Evolutionary conservation across 2,797 vertebrate genomes (phyloP).

Genomic region (Lacerta viridis): DNA sequence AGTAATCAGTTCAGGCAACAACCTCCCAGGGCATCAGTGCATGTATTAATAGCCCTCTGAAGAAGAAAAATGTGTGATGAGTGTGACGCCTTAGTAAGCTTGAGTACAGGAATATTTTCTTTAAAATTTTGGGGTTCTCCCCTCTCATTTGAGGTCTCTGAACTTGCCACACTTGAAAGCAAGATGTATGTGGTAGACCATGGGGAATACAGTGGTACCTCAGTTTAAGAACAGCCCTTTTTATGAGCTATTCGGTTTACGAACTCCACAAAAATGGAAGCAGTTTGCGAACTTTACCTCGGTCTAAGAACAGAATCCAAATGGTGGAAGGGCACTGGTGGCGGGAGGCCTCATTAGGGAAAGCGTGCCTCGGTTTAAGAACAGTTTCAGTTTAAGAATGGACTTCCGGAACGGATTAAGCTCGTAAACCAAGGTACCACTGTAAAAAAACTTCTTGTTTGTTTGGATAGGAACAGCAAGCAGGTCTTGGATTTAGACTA

Average conservation of each 20-base stretch:
- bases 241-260: no score
- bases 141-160: neutral
- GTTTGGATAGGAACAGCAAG: neutral
- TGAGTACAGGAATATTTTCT: neutral
- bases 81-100: neutral
- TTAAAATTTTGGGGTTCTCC: neutral
- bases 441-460: neutral
- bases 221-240: no score
- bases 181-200: neutral
- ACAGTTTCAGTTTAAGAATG: no score
- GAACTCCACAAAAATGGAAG: no score
- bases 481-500: neutral
- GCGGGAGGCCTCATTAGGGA: no score
- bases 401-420: no score
- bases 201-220: neutral
- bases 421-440: neutral
- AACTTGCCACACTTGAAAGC: neutral
- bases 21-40: neutral
- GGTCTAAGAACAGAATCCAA: no score
- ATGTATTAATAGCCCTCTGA: neutral
- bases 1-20: fast-evolving
- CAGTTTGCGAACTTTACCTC: no score
- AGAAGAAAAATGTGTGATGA: neutral
- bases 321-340: no score
- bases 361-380: no score